Evolutionary conservation across 2,888 invertebrate species (phyloP), one percentile per base, ranked within the genome.

Genomic region (Cotesia congregata): DNA sequence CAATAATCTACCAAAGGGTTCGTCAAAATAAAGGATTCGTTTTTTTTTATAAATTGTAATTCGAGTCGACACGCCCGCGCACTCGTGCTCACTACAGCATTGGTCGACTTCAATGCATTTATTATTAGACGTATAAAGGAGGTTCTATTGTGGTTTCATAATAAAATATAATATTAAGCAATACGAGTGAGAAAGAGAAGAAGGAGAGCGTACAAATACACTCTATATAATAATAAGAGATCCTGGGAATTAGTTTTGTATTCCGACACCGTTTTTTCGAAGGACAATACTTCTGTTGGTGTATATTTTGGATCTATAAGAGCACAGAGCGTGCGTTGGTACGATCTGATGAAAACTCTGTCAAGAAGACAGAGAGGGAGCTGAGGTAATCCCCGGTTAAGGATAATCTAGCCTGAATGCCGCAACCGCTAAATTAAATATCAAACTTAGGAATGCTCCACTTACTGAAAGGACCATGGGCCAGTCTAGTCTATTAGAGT

Each of bases 361-460:
- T n/a, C 1, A 7, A 1, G 12, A 2, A 50, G 50, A 50, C 50
- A 50, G 50, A 50, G 50, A 50, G 12, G 50, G 7, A 38, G 30
- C 40, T 60, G 61, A 60, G 65, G 41, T 76, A 78, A 78, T 76
- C 74, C 67, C 7, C 20, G 76, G 71, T 67, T 67, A 77, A 83
- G 87, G 86, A 87, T 88, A 88, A 88, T 87, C 88, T 85, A 82
- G 77, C 76, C 67, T 87, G 84, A 88, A 87, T 88, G 79, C 85
- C 80, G 82, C 81, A 83, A 83, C 82, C 50, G 50, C 50, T 50
- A 50, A 50, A 50, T 50, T 50, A 75, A 85, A 85, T 85, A 85
- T 86, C 83, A 83, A 79, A 80, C 83, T 82, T 79, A 83, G 83
- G 83, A 86, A 86, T 83, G 82, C 79, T 75, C 81, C 83, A 84